Evolutionary conservation across 2,797 vertebrate genomes (phyloP).

Genomic region (Falco columbarius): DNA sequence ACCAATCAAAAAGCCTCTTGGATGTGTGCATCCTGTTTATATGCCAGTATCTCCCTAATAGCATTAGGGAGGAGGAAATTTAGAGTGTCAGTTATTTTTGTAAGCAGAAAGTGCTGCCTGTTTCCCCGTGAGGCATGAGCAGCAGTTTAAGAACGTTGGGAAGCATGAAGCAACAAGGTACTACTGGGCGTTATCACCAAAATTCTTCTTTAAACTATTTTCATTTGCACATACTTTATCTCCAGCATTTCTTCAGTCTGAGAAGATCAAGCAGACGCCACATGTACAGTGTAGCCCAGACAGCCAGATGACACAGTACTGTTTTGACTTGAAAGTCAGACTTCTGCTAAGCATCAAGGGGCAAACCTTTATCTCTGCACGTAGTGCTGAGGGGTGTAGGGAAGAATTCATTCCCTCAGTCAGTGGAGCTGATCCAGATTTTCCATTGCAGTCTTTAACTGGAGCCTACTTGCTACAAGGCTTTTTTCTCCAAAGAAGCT

Average conservation of each 20-base stretch:
- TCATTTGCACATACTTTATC: conserved; percentile 45
- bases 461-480: not conserved
- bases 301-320: conserved; percentile 42
- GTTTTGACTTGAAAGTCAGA: conserved; percentile 54
- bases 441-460: not conserved
- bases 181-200: not conserved
- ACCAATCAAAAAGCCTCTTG: not conserved
- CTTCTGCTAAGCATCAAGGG: conserved; percentile 53
- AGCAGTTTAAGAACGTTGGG: not conserved
- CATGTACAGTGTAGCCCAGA: not conserved
- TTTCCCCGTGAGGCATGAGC: not conserved
- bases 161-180: conserved; percentile 31
- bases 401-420: conserved; percentile 5
- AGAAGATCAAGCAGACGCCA: conserved; percentile 38
- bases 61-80: not conserved
- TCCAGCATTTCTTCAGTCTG: conserved; percentile 45
- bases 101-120: not conserved
- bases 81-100: conserved; percentile 22
- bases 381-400: not conserved
- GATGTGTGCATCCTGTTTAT: not conserved
- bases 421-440: not conserved
- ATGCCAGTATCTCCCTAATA: not conserved
- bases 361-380: conserved; percentile 56
- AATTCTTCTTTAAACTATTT: conserved; percentile 65
- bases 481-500: not conserved